Base-by-base conservation (phyloP, 2,797 vertebrate species). In the Dendrocincla fuliginosa region DNA sequence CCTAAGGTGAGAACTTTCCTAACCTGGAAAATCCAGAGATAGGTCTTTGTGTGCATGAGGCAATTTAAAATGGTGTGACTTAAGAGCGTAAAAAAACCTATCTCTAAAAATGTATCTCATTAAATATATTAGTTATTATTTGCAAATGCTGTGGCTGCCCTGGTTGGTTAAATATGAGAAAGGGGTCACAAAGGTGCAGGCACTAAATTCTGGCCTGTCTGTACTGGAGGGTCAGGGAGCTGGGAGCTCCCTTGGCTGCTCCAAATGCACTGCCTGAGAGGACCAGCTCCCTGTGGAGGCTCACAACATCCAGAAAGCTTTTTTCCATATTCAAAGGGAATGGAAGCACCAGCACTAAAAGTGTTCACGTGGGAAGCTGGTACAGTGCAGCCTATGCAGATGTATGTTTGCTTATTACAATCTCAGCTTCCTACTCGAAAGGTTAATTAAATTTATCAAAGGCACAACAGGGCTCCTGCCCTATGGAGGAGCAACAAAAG, bases 1-100 rank as follows among this genome's bases (percentile, higher is more conserved):
- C 42, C 98, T 99, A 44, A 99, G 99, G 99, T 99, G 97, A 92
- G 96, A 81, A 1, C 27, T 41, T 20, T 24, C 53, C 30, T 37
- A 6, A 13, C 32, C 32, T 75, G 39, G 27, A 6, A 24, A 47
- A 7, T 15, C 33, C 61, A 57, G 47, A 44, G 28, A 2, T 9
- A 10, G 18, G 33, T 13, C 37, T 1, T 0, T 8, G 7, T 28
- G 12, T 55, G 19, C 46, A 4, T 8, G 15, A 37, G 47, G 37
- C 17, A 65, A 25, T 61, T 42, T 42, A 37, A 15, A 47, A 32
- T 9, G 13, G 16, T 44, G 56, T 37, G 57, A 50, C 10, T 52
- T 24, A 9, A 25, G 23, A 71, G 23, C 4, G 10, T 13, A 18
- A n/a, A 41, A 35, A 78, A 75, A 85, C 9, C 33, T 24, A 1